These are phyloP conservation scores for Vulpes lagopus DNA, from an alignment of 2,113 vertebrate species.

Conservation along the genomic window DNA sequence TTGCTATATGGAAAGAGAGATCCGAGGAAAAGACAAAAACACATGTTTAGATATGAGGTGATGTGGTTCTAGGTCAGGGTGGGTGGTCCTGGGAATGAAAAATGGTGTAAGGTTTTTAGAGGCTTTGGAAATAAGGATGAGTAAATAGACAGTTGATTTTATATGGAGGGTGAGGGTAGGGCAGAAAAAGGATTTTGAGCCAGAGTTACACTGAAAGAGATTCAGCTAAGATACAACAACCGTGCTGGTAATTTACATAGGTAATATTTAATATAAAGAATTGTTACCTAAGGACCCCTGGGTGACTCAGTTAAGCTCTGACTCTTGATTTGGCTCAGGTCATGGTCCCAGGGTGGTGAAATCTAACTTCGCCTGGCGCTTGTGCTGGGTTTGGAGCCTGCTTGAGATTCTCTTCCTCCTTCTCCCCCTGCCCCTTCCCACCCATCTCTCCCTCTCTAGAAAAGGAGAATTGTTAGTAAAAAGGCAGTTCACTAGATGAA, in stretches of 20 bases:
- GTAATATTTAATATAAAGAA: background rate
- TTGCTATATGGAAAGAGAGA: background rate
- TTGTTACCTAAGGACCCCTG: background rate
- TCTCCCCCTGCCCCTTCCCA: background rate
- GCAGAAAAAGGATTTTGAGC: background rate
- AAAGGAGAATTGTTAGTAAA: background rate
- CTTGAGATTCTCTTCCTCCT: background rate
- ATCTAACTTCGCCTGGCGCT: background rate
- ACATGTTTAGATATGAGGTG: background rate
- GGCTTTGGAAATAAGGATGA: background rate
- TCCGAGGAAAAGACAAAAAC: background rate
- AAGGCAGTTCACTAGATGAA: background rate
- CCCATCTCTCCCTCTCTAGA: background rate
- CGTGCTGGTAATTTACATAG: background rate
- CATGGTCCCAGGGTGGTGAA: background rate
- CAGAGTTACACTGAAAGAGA: background rate
- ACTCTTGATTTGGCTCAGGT: background rate
- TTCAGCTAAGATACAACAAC: background rate
- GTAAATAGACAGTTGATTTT: background rate
- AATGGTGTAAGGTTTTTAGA: background rate
- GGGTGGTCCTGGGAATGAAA: background rate
- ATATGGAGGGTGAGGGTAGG: background rate
- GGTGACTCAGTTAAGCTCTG: background rate
- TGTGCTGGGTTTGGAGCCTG: background rate
- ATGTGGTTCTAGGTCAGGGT: background rate